Base-by-base conservation (phyloP, 2,113 vertebrate genomes). In the Chitala chitala region DNA sequence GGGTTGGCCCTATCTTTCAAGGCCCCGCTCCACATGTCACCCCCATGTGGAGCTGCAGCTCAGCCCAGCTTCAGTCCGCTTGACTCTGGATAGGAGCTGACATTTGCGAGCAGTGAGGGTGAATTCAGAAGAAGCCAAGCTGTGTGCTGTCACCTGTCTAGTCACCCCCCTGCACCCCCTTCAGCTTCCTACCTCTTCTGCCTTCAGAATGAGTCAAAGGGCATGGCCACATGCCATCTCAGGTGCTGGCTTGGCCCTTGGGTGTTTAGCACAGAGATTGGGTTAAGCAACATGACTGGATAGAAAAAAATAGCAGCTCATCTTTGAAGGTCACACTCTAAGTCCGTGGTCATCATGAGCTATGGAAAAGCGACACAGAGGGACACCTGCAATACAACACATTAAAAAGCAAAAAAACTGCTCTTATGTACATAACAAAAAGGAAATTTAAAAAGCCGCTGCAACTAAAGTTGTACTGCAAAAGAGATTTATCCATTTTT, bases 41-140 rank as follows among this genome's bases (percentile, higher is more conserved):
- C 71, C n/a, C 64, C 68, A 63, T 70, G 33, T 54, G 69, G 31
- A 64, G 68, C 70, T 56, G 12, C 42, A 50, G 7, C 8, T n/a
- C 63, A 44, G 56, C 36, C 7, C 53, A 53, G 59, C 58, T 75
- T 75, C 46, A 75, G 36, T 72, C 24, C 40, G 70, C 42, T 74
- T 38, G 58, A 75, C 69, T 69, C 56, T 24, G 29, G 58, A 36
- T 26, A 69, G 50, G 58, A 48, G 1, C 2, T 65, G 71, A 44
- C 73, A 70, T 76, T 78, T 73, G n/a, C 22, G 64, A 4, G 6
- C 75, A 42, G 38, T 61, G 71, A 72, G 63, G 54, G 31, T 26
- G 59, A 61, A 31, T 42, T 42, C n/a, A 50, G n/a, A 73, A 36
- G 42, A 69, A 65, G 38, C 29, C 53, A 68, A 9, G 7, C 12